Conservation (phyloP, 2,113 vertebrate species). For the Colistium nudipinnis region DNA sequence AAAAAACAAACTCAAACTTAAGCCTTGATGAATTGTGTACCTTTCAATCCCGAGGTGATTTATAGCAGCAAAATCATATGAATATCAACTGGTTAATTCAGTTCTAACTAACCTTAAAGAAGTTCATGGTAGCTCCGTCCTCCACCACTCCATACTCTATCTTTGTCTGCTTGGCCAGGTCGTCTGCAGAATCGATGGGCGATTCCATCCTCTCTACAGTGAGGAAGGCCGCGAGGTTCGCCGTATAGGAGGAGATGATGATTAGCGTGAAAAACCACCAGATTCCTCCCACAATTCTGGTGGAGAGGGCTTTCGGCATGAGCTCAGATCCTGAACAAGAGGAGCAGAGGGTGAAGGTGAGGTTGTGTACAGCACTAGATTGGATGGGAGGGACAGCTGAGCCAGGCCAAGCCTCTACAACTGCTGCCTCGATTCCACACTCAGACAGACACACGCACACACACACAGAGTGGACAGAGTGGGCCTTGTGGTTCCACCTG, state of each 20-base stretch:
- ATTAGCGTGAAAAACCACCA: constrained; percentile 99
- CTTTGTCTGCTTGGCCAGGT: constrained; percentile 98
- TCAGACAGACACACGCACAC: constrained; percentile 24
- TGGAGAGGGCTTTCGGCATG: constrained; percentile 99
- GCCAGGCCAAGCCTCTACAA: constrained; percentile 39
- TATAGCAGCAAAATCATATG: background rate
- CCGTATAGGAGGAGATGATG: constrained; percentile 99
- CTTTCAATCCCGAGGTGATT: background rate
- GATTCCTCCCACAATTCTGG: constrained; percentile 99
- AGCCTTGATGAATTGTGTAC: too few relatives aligned
- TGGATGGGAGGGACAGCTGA: constrained; percentile 54
- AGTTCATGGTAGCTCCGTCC: constrained; percentile 96
- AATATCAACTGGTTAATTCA: background rate
- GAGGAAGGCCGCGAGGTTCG: constrained; percentile 98
- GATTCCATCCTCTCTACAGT: constrained; percentile 99
- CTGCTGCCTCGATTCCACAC: constrained; percentile 44
- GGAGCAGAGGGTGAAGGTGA: constrained; percentile 81
- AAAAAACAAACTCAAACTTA: too few relatives aligned
- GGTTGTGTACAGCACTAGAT: constrained; percentile 9
- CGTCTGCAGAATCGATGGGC: constrained; percentile 96
- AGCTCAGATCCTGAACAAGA: constrained; percentile 97
- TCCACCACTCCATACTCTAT: constrained; percentile 97
- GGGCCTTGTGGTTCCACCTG: constrained; percentile 26
- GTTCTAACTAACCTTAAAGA: constrained; percentile 90
- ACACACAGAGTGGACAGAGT: constrained; percentile 50